These are phyloP conservation scores for Arion vulgaris DNA, from an alignment of 1,140 invertebrate genomes.

Conservation along the genomic window DNA sequence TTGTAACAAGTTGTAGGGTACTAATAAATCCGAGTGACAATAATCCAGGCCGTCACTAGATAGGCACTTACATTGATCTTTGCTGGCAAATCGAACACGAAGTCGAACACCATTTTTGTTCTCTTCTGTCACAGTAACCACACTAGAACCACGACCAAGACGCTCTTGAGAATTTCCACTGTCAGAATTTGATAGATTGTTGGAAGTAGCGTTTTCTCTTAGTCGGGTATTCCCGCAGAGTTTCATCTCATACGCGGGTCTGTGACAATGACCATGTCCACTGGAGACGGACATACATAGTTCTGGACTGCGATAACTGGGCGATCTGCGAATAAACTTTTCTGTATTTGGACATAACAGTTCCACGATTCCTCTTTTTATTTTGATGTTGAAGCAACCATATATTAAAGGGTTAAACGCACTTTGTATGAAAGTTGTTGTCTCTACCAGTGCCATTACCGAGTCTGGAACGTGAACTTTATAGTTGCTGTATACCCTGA, in stretches of 20 bases:
- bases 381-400: constrained; percentile 72
- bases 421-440: constrained; percentile 72
- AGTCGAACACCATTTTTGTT: constrained; percentile 63
- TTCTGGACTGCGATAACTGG: constrained; percentile 29
- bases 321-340: constrained; percentile 13
- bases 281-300: constrained; percentile 34
- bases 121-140: constrained; percentile 58
- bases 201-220: background rate
- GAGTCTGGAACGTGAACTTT: constrained; percentile 65
- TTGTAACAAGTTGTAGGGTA: constrained; percentile 13
- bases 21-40: background rate
- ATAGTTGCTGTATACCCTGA: constrained; percentile 73
- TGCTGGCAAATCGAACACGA: constrained; percentile 58
- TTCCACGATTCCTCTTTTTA: constrained; percentile 60
- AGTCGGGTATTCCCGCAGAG: background rate
- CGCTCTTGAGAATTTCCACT: constrained; percentile 23
- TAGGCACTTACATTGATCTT: constrained; percentile 39
- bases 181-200: constrained; percentile 21
- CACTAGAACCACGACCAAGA: constrained; percentile 21
- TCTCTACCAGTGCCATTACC: constrained; percentile 70
- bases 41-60: constrained; percentile 20
- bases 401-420: constrained; percentile 73
- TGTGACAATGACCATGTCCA: background rate
- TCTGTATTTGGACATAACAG: constrained; percentile 55
- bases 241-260: constrained; percentile 33